A percentile compares a stretch with the other conserved stretches of the same genome.
Evolutionary conservation across 1,140 invertebrate genomes (phyloP).

Genomic region (Hypsibius dujardini): DNA sequence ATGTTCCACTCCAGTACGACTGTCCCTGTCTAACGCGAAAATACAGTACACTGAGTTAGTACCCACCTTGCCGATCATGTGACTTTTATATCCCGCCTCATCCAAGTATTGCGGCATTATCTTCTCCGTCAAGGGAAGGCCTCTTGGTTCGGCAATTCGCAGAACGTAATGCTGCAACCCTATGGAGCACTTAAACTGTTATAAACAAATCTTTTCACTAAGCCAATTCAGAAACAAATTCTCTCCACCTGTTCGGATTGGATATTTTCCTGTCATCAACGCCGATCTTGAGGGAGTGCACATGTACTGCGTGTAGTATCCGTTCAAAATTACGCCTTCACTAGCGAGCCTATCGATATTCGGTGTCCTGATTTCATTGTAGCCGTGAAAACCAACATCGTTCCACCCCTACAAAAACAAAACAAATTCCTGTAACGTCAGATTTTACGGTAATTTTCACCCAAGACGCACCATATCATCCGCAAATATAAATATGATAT

Average conservation of each 20-base stretch:
- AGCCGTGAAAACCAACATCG: conserved; percentile 72
- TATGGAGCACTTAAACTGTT: conserved; percentile 27
- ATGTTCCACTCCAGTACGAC: no score
- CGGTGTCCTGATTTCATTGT: conserved; percentile 59
- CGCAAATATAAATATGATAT: not conserved
- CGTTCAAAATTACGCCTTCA: conserved; percentile 54
- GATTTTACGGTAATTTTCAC: not conserved
- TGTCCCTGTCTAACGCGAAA: no score
- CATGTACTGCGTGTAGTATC: conserved; percentile 57
- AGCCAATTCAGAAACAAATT: no score
- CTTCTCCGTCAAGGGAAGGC: conserved; percentile 49
- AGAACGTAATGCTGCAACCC: conserved; percentile 62
- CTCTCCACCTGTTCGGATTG: conserved; percentile 47
- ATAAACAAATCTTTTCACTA: not conserved
- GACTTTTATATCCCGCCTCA: conserved; percentile 55
- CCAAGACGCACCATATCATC: not conserved
- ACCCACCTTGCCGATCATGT: conserved; percentile 56
- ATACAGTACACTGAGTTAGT: not conserved
- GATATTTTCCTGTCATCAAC: conserved; percentile 68
- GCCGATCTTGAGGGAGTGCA: conserved; percentile 59
- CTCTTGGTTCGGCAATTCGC: conserved; percentile 49
- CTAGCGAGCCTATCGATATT: conserved; percentile 64
- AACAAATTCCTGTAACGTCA: not conserved
- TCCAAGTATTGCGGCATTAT: conserved; percentile 56
- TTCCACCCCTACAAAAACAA: conserved; percentile 52